Percentiles rank a stretch among this genome's conserved stretches.
Conservation (phyloP, 2,797 vertebrate genomes). For the Pantherophis alleghaniensis region DNA sequence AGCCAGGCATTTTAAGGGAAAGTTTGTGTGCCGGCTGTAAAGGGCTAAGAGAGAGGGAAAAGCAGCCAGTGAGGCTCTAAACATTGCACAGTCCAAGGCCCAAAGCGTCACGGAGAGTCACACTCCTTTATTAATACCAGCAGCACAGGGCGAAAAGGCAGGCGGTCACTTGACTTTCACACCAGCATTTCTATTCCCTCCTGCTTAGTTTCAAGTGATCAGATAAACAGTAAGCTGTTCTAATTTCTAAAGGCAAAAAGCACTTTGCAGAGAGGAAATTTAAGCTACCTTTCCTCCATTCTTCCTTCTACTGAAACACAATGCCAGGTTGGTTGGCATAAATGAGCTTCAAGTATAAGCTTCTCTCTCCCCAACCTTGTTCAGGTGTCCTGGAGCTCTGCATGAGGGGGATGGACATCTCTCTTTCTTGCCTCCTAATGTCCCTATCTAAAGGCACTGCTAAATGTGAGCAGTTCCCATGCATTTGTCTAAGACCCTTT, state of each 20-base stretch:
- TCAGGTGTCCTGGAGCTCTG: background rate
- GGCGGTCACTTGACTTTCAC: too few species aligned
- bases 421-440: background rate
- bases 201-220: background rate
- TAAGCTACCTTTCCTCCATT: background rate
- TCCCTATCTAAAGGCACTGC: background rate
- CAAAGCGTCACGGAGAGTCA: background rate
- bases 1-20: background rate
- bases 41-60: background rate
- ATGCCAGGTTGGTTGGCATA: background rate
- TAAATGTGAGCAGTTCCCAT: background rate
- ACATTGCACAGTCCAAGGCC: background rate
- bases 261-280: background rate
- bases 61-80: background rate
- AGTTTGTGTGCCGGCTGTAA: too few species aligned
- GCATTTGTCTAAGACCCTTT: background rate
- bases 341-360: too few species aligned
- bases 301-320: background rate
- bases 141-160: background rate
- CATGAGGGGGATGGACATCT: rapidly evolving
- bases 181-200: background rate
- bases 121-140: too few species aligned
- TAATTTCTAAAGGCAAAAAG: background rate
- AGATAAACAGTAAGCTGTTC: background rate
- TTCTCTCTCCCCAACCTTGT: background rate